Base-by-base conservation (phyloP, 2,888 invertebrate genomes). In the Stictocephala bisonia region DNA sequence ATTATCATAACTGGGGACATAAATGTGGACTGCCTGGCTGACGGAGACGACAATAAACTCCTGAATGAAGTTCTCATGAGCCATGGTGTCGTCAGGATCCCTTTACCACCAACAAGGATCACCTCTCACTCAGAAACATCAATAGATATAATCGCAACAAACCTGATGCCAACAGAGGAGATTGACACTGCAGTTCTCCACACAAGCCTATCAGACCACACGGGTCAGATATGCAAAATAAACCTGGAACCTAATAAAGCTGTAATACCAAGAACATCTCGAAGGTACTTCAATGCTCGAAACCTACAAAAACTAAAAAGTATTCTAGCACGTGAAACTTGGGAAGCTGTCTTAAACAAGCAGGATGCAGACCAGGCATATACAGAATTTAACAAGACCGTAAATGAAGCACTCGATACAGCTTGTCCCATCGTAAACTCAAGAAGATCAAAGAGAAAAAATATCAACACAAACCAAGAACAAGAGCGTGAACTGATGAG, bases 71-170 rank as follows among this genome's bases (percentile, higher is more conserved):
- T 60, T 40, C 60, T 40, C 11, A 22, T 22, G 40, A 60, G 60
- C 60, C 60, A 60, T 22, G 60, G 40, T 26, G 40, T 60, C 1
- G 40, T 13, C 24, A 60, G 60, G 40, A 60, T 60, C 1, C 40
- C 60, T 22, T 24, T 60, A 20, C 60, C 60, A 2, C 56, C 44
- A 44, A 44, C 44, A 7, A 60, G 35, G 20, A 22, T 35, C 40
- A 60, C 31, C 18, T 35, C 13, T 27, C 29, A 60, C 26, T 60
- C 40, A 24, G 22, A 60, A 60, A 60, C 60, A 60, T 60, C 60
- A 40, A 60, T 60, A n/a, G 60, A 60, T 24, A 60, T 60, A 9
- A 60, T 60, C 22, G 60, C 60, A 35, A 60, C 60, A 35, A 60
- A 60, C 22, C 7, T 60, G 22, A 60, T 40, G 40, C 60, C 18